Conservation (phyloP, 2,113 vertebrate genomes). For the Aramus guarauna region DNA sequence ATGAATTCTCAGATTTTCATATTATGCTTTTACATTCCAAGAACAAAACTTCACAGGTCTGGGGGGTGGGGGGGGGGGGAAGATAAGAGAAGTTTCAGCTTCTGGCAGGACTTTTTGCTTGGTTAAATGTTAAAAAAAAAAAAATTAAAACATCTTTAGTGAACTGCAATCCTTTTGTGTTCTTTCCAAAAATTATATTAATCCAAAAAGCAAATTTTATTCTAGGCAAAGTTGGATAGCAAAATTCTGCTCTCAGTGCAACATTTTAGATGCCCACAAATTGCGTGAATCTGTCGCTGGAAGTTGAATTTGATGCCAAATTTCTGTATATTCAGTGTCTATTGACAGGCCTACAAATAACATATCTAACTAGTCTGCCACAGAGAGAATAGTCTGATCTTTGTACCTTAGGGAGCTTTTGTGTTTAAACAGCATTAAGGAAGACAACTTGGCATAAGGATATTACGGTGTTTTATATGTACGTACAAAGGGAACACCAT, state of each 20-base stretch:
- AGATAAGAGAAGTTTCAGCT: neutral
- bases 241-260: conserved; percentile 5
- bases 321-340: conserved; percentile 12
- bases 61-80: too few relatives aligned
- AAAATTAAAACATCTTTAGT: neutral
- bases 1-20: conserved; percentile 21
- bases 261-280: neutral
- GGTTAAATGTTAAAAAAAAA: neutral
- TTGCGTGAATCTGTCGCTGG: neutral
- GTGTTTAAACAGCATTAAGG: neutral
- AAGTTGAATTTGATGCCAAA: conserved; percentile 14
- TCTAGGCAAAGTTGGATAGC: neutral
- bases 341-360: conserved; percentile 24
- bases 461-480: neutral
- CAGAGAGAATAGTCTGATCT: neutral
- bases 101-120: neutral
- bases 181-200: neutral
- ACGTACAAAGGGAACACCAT: neutral
- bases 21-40: neutral
- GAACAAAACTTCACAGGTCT: neutral
- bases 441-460: neutral
- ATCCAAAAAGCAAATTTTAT: neutral
- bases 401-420: neutral
- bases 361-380: neutral
- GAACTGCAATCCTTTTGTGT: neutral